Evolutionary conservation across 2,888 invertebrate genomes (phyloP), one percentile per base, ranked within the genome.

Genomic region (Microctonus aethiopoides): DNA sequence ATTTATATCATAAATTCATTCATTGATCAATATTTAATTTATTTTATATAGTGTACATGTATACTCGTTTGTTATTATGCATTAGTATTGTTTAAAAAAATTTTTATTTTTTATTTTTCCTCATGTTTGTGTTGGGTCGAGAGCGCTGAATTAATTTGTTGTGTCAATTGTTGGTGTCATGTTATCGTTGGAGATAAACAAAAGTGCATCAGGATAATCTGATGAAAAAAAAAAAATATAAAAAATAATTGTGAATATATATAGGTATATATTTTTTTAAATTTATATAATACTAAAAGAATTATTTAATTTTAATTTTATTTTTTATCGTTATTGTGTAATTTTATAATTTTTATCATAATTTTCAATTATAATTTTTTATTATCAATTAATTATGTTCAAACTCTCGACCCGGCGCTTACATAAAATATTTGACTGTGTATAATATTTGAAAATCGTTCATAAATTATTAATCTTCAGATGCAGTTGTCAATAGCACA

Each of bases 401-500:
- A 63, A 63, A 26, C 51, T 63, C 62, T 63, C 62, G 62, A 63
- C 51, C 51, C 62, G 57, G n/a, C 59, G 60, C 26, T 20, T n/a
- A 29, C 11, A 34, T 22, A 20, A 4, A 26, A 2, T 7, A 26
- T 26, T 2, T 34, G 5, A 1, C 16, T 34, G 57, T 29, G 26
- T 29, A 2, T n/a, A n/a, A n/a, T n/a, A n/a, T n/a, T 32, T 57
- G 13, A 7, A 32, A 16, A 29, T 10, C 57, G 1, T 7, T 20
- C 20, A 51, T 16, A 20, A 13, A 36, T 51, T 59, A n/a, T 13
- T 59, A 26, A 51, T 63, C 62, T 63, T 11, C 51, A 63, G 62
- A 63, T 63, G 62, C 16, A n/a, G 16, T 16, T 16, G 16, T 16
- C 46, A 46, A 46, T 46, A 51, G 20, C 10, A 46, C 62, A 46